Evolutionary conservation across 2,888 invertebrate species (phyloP), one percentile per base, ranked within the genome.

Genomic region (Platycheirus albimanus): DNA sequence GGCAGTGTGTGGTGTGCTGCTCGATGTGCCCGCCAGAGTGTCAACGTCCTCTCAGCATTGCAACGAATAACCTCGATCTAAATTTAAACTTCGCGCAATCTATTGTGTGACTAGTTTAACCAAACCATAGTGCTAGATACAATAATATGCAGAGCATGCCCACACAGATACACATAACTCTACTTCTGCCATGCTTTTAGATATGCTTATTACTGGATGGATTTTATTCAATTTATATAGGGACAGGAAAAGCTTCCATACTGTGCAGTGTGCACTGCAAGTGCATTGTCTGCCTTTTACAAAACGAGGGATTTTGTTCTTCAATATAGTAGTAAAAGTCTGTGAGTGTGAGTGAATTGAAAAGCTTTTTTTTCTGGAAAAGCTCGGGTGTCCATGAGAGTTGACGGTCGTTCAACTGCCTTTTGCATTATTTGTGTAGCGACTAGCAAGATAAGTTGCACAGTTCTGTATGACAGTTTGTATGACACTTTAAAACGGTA

Each of bases 61-160:
- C 88, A 88, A 88, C 88, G 88, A 89, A 89, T 87, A 89, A 88
- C 90, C 90, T 90, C 90, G 90, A 90, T 89, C 90, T 88, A 90
- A 88, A 90, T 89, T 88, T 87, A 86, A 87, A 87, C 86, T 58
- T 74, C 78, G 83, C 64, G 69, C 83, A 83, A 83, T 78, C 83
- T 83, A 83, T 83, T 83, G 83, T 78, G 78, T 64, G 83, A 69
- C 77, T 69, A 75, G 63, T 79, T 72, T 30, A 45, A 61, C 61
- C 45, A 43, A 33, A 52, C n/a, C 51, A 19, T 66, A 49, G 24
- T 58, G 58, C 66, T 56, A 80, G 69, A 66, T 67, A 66, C 54
- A 45, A 63, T 33, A 33, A 4, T 24, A 24, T 75, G n/a, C n/a
- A n/a, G n/a, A n/a, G n/a, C n/a, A n/a, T 54, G 56, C 52, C 70